Evolutionary conservation across 2,888 invertebrate species (phyloP).

Genomic region (Drosophila kuntzei): DNA sequence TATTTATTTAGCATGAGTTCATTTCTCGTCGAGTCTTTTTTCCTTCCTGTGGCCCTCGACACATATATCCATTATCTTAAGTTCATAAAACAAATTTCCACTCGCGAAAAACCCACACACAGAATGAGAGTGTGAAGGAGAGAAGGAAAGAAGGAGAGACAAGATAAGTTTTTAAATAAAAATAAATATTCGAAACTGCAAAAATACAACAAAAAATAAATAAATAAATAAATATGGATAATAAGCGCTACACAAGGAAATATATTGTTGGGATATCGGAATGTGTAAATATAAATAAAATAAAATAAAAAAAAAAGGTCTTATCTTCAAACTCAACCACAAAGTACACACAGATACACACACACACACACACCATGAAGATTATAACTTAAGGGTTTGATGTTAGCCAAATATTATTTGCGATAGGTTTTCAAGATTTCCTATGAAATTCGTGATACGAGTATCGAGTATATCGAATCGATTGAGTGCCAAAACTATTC

Average conservation of each 20-base stretch:
- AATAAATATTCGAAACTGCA: slow-evolving; percentile 22
- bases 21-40: slow-evolving; percentile 1
- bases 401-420: slow-evolving; percentile 17
- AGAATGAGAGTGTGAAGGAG: not conserved
- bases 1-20: slow-evolving; percentile 5
- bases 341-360: slow-evolving; percentile 27
- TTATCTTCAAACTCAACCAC: slow-evolving; percentile 24
- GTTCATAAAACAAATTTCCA: slow-evolving; percentile 4
- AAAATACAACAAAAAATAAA: slow-evolving; percentile 20
- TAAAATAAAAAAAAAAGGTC: too few relatives aligned
- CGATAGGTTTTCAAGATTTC: slow-evolving; percentile 7
- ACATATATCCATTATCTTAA: slow-evolving; percentile 18
- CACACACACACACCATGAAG: not conserved
- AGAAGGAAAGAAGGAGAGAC: not conserved
- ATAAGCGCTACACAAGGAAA: slow-evolving; percentile 27
- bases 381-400: slow-evolving; percentile 6
- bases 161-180: slow-evolving; percentile 33
- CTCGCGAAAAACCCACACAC: slow-evolving; percentile 1
- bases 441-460: slow-evolving; percentile 3
- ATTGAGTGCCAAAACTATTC: slow-evolving; percentile 5
- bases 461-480: not conserved
- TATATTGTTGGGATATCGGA: slow-evolving; percentile 28
- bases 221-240: slow-evolving; percentile 17
- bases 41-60: slow-evolving; percentile 14
- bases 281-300: slow-evolving; percentile 26